These are phyloP conservation scores for Lepilemur septentrionalis DNA, from an alignment of 2,797 vertebrate genomes.

Conservation along the genomic window DNA sequence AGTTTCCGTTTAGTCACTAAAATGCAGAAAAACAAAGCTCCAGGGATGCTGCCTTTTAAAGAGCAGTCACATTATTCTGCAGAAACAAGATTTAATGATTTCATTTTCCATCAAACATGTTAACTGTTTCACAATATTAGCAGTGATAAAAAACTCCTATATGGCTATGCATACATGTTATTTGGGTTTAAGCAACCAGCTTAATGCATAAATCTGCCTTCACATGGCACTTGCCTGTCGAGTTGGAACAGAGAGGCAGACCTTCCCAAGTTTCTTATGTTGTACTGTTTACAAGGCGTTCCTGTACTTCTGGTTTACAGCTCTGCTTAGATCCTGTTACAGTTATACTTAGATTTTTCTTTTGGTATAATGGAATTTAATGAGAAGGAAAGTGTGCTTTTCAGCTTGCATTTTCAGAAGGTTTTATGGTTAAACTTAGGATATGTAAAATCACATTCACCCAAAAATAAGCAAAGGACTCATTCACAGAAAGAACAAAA, in stretches of 20 bases:
- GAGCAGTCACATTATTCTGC: neutral
- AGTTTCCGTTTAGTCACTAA: neutral
- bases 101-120: conserved; percentile 36
- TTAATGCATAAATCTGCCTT: neutral
- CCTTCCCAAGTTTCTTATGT: conserved; percentile 5
- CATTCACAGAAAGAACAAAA: conserved; percentile 63
- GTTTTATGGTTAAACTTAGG: conserved; percentile 66
- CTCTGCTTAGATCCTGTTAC: conserved; percentile 74
- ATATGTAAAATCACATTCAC: conserved; percentile 68
- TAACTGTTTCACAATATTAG: conserved; percentile 13
- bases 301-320: conserved; percentile 67
- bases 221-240: neutral
- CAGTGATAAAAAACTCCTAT: neutral
- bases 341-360: conserved; percentile 74
- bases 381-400: conserved; percentile 75
- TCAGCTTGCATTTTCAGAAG: conserved; percentile 75
- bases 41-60: neutral
- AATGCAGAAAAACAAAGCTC: neutral
- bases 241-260: conserved; percentile 33
- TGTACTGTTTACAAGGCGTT: conserved; percentile 68
- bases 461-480: conserved; percentile 50
- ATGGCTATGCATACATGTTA: neutral
- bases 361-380: conserved; percentile 74
- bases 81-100: neutral
- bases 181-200: neutral